Evolutionary conservation across 2,888 invertebrate genomes (phyloP).

Genomic region (Meteorus cinctellus): DNA sequence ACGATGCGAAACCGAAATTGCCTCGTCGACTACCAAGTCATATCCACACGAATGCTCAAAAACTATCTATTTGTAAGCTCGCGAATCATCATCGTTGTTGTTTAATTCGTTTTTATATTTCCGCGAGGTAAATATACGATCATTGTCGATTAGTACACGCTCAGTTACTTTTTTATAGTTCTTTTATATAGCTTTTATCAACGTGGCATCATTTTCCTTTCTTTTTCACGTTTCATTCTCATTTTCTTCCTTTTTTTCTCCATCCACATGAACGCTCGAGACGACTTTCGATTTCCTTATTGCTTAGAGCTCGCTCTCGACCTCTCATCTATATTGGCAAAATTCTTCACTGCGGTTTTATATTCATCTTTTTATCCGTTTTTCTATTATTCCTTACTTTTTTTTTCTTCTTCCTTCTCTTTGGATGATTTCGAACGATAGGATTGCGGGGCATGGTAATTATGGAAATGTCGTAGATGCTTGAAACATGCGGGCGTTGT

Average conservation of each 20-base stretch:
- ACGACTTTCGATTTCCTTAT: slow-evolving; percentile 46
- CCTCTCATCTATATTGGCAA: slow-evolving; percentile 28
- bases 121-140: slow-evolving; percentile 50
- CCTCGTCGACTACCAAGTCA: slow-evolving; percentile 60
- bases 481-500: slow-evolving; percentile 32
- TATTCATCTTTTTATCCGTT: slow-evolving; percentile 13
- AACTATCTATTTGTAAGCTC: slow-evolving; percentile 58
- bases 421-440: slow-evolving; percentile 38
- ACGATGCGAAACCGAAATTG: slow-evolving; percentile 60
- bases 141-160: slow-evolving; percentile 51
- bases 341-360: slow-evolving; percentile 29
- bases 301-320: slow-evolving; percentile 18
- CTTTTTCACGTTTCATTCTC: slow-evolving; percentile 38
- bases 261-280: slow-evolving; percentile 31
- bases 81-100: slow-evolving; percentile 57
- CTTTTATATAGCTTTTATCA: background rate
- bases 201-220: background rate
- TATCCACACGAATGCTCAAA: slow-evolving; percentile 55
- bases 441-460: slow-evolving; percentile 52
- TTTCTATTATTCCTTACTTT: slow-evolving; percentile 27
- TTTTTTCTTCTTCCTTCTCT: slow-evolving; percentile 15
- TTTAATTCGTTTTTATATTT: slow-evolving; percentile 60
- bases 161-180: slow-evolving; percentile 1
- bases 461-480: slow-evolving; percentile 59
- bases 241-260: slow-evolving; percentile 7